phyloP scores from a whole-genome alignment of 2,113 vertebrate genomes.

The Pogona vitticeps region DNA sequence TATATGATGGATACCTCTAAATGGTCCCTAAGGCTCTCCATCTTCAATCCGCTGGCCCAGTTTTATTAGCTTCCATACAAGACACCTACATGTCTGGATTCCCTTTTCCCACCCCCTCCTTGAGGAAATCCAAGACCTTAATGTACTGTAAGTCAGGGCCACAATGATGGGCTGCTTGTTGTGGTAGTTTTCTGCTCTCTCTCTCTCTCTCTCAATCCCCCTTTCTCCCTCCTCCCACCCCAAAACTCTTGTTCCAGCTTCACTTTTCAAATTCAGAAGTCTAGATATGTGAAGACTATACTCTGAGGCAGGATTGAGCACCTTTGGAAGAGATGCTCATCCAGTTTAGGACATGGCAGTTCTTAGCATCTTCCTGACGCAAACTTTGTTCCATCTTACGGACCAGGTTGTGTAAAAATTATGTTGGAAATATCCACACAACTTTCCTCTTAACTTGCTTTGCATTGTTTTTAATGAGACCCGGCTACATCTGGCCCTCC shows the following conservation, averaged over 20 bases:
- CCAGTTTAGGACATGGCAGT: too few species aligned
- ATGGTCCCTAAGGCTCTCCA: slow-evolving; percentile 51
- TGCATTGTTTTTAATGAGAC: too few species aligned
- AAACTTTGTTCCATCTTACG: too few species aligned
- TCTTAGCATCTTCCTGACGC: too few species aligned
- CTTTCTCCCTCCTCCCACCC: too few species aligned
- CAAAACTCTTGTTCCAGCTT: too few species aligned
- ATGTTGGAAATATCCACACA: too few species aligned
- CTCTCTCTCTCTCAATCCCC: not conserved
- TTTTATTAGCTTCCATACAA: slow-evolving; percentile 64
- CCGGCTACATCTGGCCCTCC: too few species aligned
- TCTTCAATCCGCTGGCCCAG: slow-evolving; percentile 45
- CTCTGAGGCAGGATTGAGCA: too few species aligned
- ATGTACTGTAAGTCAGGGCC: slow-evolving; percentile 10
- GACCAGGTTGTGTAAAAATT: too few species aligned
- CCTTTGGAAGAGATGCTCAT: too few species aligned
- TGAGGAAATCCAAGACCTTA: slow-evolving; percentile 63
- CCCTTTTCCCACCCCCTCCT: slow-evolving; percentile 6
- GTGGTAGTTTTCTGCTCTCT: not conserved
- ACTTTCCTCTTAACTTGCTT: too few species aligned
- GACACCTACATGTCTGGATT: slow-evolving; percentile 57
- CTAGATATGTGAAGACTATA: not conserved
- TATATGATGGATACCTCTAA: slow-evolving; percentile 63
- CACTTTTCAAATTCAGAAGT: not conserved
- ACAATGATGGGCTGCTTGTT: not conserved